Evolutionary conservation across 2,888 invertebrate genomes (phyloP).

Genomic region (Hymenopus coronatus): DNA sequence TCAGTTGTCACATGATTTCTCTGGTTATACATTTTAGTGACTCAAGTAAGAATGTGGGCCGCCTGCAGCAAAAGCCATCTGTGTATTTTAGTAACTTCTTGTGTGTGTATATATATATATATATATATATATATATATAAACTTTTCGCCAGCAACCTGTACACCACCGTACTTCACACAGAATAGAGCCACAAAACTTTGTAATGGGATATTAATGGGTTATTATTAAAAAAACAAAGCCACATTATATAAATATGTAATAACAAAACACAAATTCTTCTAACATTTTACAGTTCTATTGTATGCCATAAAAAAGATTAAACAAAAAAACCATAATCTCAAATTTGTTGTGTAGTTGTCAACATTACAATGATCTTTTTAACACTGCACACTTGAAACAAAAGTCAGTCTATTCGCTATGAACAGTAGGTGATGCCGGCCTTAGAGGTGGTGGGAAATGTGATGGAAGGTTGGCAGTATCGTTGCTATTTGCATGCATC

Average conservation of each 20-base stretch:
- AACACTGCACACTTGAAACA: background rate
- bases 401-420: background rate
- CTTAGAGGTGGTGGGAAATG: background rate
- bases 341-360: background rate
- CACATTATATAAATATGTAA: slow-evolving; percentile 2
- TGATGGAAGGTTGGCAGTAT: background rate
- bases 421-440: background rate
- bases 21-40: too few species aligned
- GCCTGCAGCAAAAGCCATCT: too few species aligned
- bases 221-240: background rate
- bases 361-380: background rate
- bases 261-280: slow-evolving; percentile 9
- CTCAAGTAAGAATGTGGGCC: too few species aligned
- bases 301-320: background rate
- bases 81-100: too few species aligned
- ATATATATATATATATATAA: too few species aligned
- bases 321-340: background rate
- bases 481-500: background rate
- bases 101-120: too few species aligned
- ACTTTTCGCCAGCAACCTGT: too few species aligned
- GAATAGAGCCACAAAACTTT: background rate
- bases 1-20: too few species aligned
- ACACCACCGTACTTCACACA: too few species aligned
- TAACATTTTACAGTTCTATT: background rate
- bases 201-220: background rate